phyloP scores from a whole-genome alignment of 2,888 invertebrate genomes.

The Taphrorychus bicolor region DNA sequence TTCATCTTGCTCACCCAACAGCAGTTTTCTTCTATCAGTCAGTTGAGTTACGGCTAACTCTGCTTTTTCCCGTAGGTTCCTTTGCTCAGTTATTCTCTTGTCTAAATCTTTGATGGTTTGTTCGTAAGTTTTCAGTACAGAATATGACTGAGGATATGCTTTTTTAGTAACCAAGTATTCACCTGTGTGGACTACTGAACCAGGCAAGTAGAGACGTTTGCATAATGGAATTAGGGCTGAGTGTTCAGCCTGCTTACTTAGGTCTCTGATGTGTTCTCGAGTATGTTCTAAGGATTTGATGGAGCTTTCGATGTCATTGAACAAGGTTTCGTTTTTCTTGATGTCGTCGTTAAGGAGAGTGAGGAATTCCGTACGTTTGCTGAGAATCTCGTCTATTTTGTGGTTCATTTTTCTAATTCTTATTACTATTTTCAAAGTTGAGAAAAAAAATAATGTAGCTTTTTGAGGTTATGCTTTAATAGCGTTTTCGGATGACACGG shows the following conservation, averaged over 20 bases:
- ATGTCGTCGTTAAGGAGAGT: constrained; percentile 46
- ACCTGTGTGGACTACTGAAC: constrained; percentile 51
- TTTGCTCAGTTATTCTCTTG: constrained; percentile 41
- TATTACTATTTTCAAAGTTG: too few species aligned
- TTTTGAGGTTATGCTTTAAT: too few species aligned
- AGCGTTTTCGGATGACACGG: too few species aligned
- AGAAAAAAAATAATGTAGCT: too few species aligned
- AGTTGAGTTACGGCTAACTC: constrained; percentile 47
- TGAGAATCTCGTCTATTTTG: constrained; percentile 37
- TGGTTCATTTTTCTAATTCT: not conserved
- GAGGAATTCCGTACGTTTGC: constrained; percentile 45
- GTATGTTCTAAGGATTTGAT: constrained; percentile 43
- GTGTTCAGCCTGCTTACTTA: constrained; percentile 47
- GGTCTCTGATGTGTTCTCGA: constrained; percentile 43
- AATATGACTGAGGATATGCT: constrained; percentile 48
- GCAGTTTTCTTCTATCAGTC: constrained; percentile 46
- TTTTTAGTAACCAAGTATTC: constrained; percentile 48
- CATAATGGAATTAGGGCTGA: constrained; percentile 50
- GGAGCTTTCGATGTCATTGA: constrained; percentile 39
- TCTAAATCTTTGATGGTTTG: constrained; percentile 47
- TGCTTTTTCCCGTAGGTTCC: constrained; percentile 43
- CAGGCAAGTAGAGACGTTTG: constrained; percentile 54
- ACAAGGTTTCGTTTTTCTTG: constrained; percentile 40
- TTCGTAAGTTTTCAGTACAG: constrained; percentile 45
- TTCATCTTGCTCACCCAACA: constrained; percentile 42